These are phyloP conservation scores for Cerastoderma edule DNA, from an alignment of 2,888 invertebrate species.

Conservation along the genomic window DNA sequence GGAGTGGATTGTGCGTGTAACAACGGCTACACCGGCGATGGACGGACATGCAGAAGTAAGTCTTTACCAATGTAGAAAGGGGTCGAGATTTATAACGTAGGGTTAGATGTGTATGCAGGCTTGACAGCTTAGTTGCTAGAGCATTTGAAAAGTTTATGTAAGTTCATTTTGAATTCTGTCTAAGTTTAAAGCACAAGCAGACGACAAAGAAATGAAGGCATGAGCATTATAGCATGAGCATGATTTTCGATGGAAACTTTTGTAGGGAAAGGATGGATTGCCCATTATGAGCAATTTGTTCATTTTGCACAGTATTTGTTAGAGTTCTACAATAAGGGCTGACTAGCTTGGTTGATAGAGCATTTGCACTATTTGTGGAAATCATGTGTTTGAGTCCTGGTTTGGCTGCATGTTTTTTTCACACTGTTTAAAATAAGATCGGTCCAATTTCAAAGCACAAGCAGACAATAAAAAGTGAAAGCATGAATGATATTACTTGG, in stretches of 20 bases:
- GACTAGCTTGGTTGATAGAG: too few relatives aligned
- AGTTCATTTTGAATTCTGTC: background rate
- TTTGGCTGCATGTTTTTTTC: too few relatives aligned
- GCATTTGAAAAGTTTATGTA: background rate
- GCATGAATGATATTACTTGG: too few relatives aligned
- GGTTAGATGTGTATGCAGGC: background rate
- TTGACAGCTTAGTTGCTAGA: background rate
- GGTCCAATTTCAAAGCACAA: too few relatives aligned
- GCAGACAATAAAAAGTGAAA: too few relatives aligned
- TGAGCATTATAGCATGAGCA: background rate
- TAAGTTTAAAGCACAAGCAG: background rate
- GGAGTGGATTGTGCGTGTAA: conserved; percentile 63
- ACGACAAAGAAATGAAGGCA: background rate
- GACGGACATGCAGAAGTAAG: conserved; percentile 60
- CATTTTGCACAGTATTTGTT: too few relatives aligned
- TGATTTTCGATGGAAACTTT: background rate
- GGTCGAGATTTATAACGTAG: background rate
- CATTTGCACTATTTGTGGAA: too few relatives aligned
- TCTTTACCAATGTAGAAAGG: background rate
- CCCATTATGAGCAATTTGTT: too few relatives aligned
- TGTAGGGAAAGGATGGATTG: too few relatives aligned
- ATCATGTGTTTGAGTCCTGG: too few relatives aligned
- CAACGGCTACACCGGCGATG: conserved; percentile 59
- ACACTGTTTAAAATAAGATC: too few relatives aligned
- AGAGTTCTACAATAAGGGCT: too few relatives aligned